phyloP scores from a whole-genome alignment of 1,140 invertebrate species.

The Euborellia annulipes region DNA sequence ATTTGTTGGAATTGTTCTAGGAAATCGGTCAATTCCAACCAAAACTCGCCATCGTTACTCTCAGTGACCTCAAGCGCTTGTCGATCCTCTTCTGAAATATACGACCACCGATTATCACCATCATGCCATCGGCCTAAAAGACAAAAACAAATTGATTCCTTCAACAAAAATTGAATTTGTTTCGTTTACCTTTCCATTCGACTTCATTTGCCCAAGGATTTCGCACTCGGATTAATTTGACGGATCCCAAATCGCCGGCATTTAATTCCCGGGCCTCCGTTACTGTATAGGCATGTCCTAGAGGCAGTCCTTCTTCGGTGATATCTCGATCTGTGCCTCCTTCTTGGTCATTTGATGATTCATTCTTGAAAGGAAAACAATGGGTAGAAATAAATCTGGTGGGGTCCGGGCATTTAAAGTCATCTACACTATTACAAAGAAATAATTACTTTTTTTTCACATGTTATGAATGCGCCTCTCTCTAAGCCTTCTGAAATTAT shows the following conservation, averaged over 20 bases:
- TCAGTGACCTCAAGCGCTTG: constrained; percentile 21
- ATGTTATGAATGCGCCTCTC: constrained; percentile 42
- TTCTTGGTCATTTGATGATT: too few species aligned
- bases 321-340: constrained; percentile 13
- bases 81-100: constrained; percentile 27
- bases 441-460: constrained; percentile 42
- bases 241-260: constrained; percentile 12
- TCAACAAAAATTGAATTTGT: too few species aligned
- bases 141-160: neutral
- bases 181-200: constrained; percentile 33
- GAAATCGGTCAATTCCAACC: constrained; percentile 33
- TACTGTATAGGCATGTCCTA: constrained; percentile 36
- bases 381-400: too few species aligned
- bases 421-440: too few species aligned
- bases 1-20: constrained; percentile 31
- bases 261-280: constrained; percentile 28
- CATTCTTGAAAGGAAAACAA: too few species aligned
- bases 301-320: constrained; percentile 28
- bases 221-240: constrained; percentile 30
- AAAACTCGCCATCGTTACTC: constrained; percentile 33
- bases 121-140: neutral
- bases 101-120: constrained; percentile 30
- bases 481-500: constrained; percentile 32
- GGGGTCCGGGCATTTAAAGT: too few species aligned
- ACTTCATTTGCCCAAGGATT: constrained; percentile 39